A percentile compares a stretch with the other conserved stretches of the same genome.
Conservation (phyloP, 1,140 invertebrate species). For the Pseudomyrmex pallidus region DNA sequence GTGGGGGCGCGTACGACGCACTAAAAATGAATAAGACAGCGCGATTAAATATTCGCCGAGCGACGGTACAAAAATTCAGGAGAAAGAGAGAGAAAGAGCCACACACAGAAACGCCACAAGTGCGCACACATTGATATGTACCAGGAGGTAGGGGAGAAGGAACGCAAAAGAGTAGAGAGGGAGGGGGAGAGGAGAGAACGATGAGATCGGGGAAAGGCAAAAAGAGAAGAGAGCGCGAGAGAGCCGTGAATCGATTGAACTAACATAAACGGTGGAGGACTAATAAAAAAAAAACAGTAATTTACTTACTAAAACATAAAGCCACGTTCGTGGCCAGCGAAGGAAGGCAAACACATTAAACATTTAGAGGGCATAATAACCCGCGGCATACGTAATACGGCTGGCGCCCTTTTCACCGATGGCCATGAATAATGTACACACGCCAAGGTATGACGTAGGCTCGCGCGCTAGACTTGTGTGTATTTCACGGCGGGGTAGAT, state of each 20-base stretch:
- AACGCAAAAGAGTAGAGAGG: neutral
- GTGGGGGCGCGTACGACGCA: conserved; percentile 39
- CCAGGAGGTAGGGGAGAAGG: neutral
- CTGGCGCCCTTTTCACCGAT: conserved; percentile 84
- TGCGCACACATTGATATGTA: neutral
- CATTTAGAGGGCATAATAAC: conserved; percentile 86
- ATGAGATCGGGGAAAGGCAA: neutral
- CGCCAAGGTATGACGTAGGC: conserved; percentile 82
- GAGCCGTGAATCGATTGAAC: conserved; percentile 83
- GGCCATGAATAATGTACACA: conserved; percentile 84
- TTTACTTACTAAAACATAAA: conserved; percentile 86
- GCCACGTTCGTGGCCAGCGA: conserved; percentile 82
- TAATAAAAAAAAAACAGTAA: conserved; percentile 85
- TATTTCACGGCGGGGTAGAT: conserved; percentile 76
- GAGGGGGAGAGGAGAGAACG: neutral
- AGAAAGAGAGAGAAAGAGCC: neutral
- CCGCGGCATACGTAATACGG: conserved; percentile 84
- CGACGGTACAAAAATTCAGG: conserved; percentile 60
- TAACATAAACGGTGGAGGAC: conserved; percentile 83
- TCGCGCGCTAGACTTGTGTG: conserved; percentile 71
- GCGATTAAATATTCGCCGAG: conserved; percentile 64
- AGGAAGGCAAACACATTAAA: conserved; percentile 86
- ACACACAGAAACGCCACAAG: conserved; percentile 1
- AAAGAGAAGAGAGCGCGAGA: conserved; percentile 30
- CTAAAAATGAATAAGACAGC: conserved; percentile 51